These are phyloP conservation scores for Psittacus erithacus DNA, from an alignment of 2,113 vertebrate genomes.

Conservation along the genomic window DNA sequence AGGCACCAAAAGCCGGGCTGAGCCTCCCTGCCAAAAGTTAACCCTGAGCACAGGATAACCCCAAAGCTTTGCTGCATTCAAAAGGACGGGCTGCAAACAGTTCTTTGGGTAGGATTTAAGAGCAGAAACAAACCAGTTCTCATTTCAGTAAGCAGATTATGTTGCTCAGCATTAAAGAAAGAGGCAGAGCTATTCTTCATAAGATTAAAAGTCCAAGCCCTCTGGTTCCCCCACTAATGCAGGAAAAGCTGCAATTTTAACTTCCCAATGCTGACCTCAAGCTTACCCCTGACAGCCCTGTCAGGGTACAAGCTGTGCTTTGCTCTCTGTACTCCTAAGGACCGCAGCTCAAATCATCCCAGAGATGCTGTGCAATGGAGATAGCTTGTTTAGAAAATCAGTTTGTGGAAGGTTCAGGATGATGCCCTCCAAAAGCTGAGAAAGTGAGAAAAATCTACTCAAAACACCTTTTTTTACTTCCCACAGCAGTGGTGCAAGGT, in stretches of 20 bases:
- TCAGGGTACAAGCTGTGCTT: background rate
- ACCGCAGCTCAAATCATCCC: background rate
- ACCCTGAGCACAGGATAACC: background rate
- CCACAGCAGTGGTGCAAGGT: background rate
- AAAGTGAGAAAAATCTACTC: background rate
- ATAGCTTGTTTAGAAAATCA: background rate
- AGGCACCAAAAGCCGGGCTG: background rate
- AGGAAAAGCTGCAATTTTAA: background rate
- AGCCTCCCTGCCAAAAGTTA: background rate
- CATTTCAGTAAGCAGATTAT: background rate
- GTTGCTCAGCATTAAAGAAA: background rate
- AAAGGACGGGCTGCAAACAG: background rate
- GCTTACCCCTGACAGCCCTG: background rate
- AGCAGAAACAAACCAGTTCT: background rate
- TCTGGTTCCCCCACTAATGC: background rate
- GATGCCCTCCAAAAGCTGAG: background rate
- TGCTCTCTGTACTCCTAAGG: background rate
- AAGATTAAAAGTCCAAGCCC: background rate
- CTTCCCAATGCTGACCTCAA: background rate
- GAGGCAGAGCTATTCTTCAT: background rate
- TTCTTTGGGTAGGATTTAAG: background rate
- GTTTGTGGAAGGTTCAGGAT: background rate
- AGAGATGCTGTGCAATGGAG: rapidly evolving
- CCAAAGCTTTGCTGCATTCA: background rate
- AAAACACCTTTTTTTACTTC: background rate